These are phyloP conservation scores for Galleria mellonella DNA, from an alignment of 1,140 invertebrate species.

Conservation along the genomic window DNA sequence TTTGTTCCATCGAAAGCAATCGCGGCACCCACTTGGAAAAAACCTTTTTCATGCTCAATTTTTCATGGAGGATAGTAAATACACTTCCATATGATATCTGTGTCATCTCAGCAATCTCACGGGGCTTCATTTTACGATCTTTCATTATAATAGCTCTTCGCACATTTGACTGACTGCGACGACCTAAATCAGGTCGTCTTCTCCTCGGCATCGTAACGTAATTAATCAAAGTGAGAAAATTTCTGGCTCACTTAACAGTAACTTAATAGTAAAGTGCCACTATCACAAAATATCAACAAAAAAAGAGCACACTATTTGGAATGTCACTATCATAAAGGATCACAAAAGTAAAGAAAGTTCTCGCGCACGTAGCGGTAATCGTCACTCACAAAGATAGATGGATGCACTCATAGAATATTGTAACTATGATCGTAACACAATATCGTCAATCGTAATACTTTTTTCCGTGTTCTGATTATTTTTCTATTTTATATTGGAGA, in stretches of 20 bases:
- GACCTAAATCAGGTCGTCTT: conserved; percentile 32
- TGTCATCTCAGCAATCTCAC: too few relatives aligned
- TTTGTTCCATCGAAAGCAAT: too few relatives aligned
- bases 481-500: too few relatives aligned
- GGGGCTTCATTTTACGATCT: too few relatives aligned
- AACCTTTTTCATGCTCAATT: too few relatives aligned
- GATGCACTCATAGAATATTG: too few relatives aligned
- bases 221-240: conserved; percentile 20
- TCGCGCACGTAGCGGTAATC: conserved; percentile 14
- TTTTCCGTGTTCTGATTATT: too few relatives aligned
- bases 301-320: conserved; percentile 10
- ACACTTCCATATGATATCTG: too few relatives aligned
- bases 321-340: conserved; percentile 24
- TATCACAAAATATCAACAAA: conserved; percentile 17
- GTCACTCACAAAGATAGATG: too few relatives aligned
- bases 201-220: conserved; percentile 27
- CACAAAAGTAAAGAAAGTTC: conserved; percentile 20
- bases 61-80: too few relatives aligned
- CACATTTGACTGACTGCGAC: conserved; percentile 28
- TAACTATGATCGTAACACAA: too few relatives aligned
- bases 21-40: too few relatives aligned
- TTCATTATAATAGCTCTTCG: conserved; percentile 29
- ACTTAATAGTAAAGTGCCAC: conserved; percentile 18
- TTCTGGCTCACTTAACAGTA: conserved; percentile 15
- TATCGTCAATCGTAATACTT: conserved; percentile 12